Conservation (phyloP, 2,113 vertebrate species). For the Solea solea region DNA sequence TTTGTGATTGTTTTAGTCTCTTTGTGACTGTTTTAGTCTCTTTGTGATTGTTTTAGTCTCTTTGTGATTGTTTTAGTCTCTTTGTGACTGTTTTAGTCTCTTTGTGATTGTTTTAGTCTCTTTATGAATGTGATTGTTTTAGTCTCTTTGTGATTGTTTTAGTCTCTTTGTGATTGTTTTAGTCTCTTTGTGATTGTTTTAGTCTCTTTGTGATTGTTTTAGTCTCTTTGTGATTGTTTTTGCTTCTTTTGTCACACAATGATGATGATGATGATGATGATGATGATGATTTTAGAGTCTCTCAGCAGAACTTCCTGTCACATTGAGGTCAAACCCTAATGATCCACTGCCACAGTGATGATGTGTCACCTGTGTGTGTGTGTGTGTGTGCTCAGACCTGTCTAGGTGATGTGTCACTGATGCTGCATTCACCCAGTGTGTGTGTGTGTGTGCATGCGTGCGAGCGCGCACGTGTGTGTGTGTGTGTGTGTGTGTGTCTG, state of each 20-base stretch:
- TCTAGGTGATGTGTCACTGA: constrained; percentile 30
- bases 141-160: not conserved
- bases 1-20: too few species aligned
- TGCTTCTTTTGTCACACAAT: too few species aligned
- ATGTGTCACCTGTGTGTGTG: constrained; percentile 13
- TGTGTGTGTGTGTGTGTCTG: constrained; percentile 26
- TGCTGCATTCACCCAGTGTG: not conserved
- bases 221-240: not conserved
- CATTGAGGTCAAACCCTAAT: not conserved
- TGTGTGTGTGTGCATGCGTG: constrained; percentile 24
- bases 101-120: too few species aligned
- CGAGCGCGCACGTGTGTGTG: constrained; percentile 53
- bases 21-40: not conserved
- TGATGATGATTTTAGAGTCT: too few species aligned
- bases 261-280: too few species aligned
- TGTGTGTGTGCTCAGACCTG: constrained; percentile 27
- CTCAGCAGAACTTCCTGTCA: not conserved
- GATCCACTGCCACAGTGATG: not conserved
- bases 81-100: too few species aligned
- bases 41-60: not conserved
- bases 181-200: not conserved
- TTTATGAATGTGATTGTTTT: not conserved
- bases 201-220: not conserved
- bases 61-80: not conserved
- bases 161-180: not conserved